Evolutionary conservation across 2,888 invertebrate genomes (phyloP).

Genomic region (Sinopyrophorus schimmeli): DNA sequence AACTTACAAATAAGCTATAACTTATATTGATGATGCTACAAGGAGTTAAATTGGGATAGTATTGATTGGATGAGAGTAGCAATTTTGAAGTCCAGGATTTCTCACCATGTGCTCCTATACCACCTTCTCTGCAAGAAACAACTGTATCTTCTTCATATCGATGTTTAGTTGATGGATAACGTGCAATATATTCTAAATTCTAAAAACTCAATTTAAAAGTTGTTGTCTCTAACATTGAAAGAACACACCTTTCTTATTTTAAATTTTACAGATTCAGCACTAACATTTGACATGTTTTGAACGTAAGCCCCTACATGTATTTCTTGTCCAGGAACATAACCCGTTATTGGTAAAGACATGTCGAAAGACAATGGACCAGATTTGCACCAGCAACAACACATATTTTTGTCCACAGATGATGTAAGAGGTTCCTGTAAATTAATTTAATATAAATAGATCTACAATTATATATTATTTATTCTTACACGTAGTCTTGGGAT

Average conservation of each 20-base stretch:
- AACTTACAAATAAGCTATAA: too few relatives aligned
- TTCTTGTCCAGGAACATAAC: conserved; percentile 76
- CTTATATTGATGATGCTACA: conserved; percentile 14
- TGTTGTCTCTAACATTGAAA: too few relatives aligned
- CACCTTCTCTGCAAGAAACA: conserved; percentile 38
- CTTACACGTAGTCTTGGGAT: conserved; percentile 24
- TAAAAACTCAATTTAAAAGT: too few relatives aligned
- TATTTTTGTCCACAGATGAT: conserved; percentile 16
- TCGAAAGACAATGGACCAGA: conserved; percentile 17
- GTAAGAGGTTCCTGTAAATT: conserved; percentile 5
- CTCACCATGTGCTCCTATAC: conserved; percentile 48
- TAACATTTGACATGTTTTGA: conserved; percentile 66
- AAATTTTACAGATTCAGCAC: conserved; percentile 15
- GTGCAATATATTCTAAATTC: conserved; percentile 1
- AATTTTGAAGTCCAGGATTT: conserved; percentile 43
- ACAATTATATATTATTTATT: conserved; percentile 1
- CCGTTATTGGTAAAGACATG: conserved; percentile 49
- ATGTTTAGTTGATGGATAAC: background rate
- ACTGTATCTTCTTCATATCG: background rate
- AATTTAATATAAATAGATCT: background rate
- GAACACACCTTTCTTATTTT: conserved; percentile 10
- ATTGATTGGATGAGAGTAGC: conserved; percentile 36
- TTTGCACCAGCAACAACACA: conserved; percentile 24
- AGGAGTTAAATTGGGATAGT: conserved; percentile 39
- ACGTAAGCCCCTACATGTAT: conserved; percentile 72